These are phyloP conservation scores for Adelges cooleyi DNA, from an alignment of 1,140 invertebrate species.

Conservation along the genomic window DNA sequence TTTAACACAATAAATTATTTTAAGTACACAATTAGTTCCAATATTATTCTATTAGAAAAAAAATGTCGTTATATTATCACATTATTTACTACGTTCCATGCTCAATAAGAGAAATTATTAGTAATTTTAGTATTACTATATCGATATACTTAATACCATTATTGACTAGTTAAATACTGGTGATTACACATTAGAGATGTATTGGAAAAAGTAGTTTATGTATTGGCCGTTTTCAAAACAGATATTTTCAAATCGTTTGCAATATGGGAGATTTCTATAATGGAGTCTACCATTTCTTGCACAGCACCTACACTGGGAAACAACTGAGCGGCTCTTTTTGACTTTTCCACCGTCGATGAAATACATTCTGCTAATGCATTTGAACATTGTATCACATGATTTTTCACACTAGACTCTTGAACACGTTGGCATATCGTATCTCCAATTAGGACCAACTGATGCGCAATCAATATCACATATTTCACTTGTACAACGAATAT, in stretches of 20 bases:
- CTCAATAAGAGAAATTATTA: no score
- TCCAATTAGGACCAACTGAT: constrained; percentile 84
- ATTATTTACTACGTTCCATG: no score
- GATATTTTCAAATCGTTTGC: constrained; percentile 29
- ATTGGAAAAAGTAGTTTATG: no score
- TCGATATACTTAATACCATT: no score
- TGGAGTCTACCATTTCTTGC: constrained; percentile 85
- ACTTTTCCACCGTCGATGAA: constrained; percentile 71
- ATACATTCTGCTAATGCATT: constrained; percentile 74
- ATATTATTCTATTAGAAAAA: no score
- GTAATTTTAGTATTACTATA: no score
- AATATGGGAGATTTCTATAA: constrained; percentile 66
- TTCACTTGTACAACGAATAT: constrained; percentile 79
- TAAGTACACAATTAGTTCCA: no score
- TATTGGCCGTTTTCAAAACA: not conserved
- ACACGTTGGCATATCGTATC: constrained; percentile 79
- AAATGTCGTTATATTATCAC: no score
- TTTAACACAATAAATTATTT: no score
- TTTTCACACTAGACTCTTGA: constrained; percentile 55
- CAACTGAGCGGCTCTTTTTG: constrained; percentile 77
- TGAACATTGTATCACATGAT: constrained; percentile 61
- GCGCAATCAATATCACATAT: constrained; percentile 83
- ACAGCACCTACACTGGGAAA: constrained; percentile 81
- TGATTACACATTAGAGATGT: no score
- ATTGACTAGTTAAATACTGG: no score